A percentile compares a stretch with the other conserved stretches of the same genome.
Evolutionary conservation across 2,113 vertebrate species (phyloP).

Genomic region (Pyxicephalus adspersus): DNA sequence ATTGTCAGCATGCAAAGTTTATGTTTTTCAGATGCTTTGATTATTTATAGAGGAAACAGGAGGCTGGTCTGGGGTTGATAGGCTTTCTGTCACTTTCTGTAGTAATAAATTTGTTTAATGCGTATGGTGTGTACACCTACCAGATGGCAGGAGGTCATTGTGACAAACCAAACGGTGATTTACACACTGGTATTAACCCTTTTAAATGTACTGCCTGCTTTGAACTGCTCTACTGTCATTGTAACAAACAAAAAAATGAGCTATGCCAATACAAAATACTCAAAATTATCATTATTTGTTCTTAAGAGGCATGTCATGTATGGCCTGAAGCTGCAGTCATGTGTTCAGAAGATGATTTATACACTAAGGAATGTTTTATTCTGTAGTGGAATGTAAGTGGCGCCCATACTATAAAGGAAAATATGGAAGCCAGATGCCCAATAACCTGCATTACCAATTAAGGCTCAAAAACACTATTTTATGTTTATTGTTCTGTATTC

Average conservation of each 20-base stretch:
- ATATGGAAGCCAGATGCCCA: constrained; percentile 3
- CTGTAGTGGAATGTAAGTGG: constrained; percentile 5
- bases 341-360: not conserved
- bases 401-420: not conserved
- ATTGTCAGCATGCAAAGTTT: not conserved
- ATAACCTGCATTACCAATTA: too few relatives aligned
- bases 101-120: constrained; percentile 30
- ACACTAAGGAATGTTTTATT: not conserved
- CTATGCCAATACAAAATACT: too few relatives aligned
- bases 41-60: not conserved
- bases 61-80: constrained; percentile 8
- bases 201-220: not conserved
- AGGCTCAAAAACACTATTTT: too few relatives aligned
- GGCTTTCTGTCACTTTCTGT: constrained; percentile 13
- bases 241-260: too few relatives aligned
- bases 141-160: constrained; percentile 54
- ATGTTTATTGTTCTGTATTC: too few relatives aligned
- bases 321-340: not conserved
- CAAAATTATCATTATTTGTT: too few relatives aligned
- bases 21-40: not conserved
- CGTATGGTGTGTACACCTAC: constrained; percentile 35
- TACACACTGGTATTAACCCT: constrained; percentile 37
- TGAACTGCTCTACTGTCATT: too few relatives aligned
- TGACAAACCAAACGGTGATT: constrained; percentile 51
- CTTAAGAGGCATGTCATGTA: not conserved